A percentile compares a stretch with the other conserved stretches of the same genome.
These are phyloP conservation scores for Rhea pennata DNA, from an alignment of 2,113 vertebrate species.

Conservation along the genomic window DNA sequence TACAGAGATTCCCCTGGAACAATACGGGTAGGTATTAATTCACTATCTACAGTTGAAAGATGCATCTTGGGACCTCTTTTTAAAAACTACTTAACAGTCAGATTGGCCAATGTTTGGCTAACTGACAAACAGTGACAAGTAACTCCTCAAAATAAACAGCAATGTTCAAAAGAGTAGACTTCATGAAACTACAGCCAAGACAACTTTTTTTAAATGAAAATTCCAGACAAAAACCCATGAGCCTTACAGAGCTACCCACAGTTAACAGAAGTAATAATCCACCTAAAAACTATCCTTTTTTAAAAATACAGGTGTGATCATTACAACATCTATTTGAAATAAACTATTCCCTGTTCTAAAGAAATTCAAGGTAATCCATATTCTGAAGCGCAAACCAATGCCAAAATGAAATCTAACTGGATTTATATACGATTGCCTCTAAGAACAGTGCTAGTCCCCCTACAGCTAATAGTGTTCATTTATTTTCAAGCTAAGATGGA, in stretches of 20 bases:
- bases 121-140: constrained; percentile 35
- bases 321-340: constrained; percentile 55
- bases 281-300: constrained; percentile 44
- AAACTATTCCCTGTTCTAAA: constrained; percentile 53
- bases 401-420: constrained; percentile 42
- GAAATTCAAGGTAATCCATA: constrained; percentile 7
- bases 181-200: accelerated
- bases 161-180: background rate
- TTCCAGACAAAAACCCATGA: background rate
- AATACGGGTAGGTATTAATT: background rate
- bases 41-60: background rate
- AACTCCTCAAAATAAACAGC: constrained; percentile 47
- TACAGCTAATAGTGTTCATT: background rate
- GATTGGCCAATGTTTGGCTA: constrained; percentile 15
- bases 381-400: background rate
- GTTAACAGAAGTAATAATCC: constrained; percentile 28
- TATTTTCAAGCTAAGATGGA: background rate
- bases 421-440: constrained; percentile 18
- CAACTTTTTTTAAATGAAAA: background rate
- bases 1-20: background rate
- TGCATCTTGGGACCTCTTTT: background rate
- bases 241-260: background rate
- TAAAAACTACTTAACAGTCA: constrained; percentile 9
- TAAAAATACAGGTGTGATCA: background rate
- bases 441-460: background rate